Percentiles rank a stretch among this genome's conserved stretches.
Conservation (phyloP, 2,888 invertebrate genomes). For the Limnephilus marmoratus region DNA sequence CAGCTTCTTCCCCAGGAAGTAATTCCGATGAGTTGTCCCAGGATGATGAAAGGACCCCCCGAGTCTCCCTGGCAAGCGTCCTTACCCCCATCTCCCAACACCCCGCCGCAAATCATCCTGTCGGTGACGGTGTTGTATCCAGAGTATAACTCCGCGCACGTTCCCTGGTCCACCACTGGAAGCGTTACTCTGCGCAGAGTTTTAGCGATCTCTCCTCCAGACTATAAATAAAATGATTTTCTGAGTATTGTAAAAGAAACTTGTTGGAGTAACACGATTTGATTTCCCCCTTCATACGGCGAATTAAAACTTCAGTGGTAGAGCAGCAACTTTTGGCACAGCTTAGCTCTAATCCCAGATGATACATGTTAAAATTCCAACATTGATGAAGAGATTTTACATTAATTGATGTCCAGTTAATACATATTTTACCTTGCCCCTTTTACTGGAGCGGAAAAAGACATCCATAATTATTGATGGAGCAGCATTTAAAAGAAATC, state of each 20-base stretch:
- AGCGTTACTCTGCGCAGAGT: slow-evolving; percentile 72
- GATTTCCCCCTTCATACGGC: not conserved
- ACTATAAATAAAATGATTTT: slow-evolving; percentile 67
- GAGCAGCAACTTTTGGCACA: too few relatives aligned
- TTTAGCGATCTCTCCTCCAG: slow-evolving; percentile 70
- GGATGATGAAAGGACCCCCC: slow-evolving; percentile 77
- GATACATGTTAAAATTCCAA: not conserved
- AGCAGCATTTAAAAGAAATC: too few relatives aligned
- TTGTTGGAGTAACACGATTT: not conserved
- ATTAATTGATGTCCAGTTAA: too few relatives aligned
- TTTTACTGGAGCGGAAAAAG: too few relatives aligned
- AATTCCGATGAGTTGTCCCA: slow-evolving; percentile 74
- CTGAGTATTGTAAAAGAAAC: not conserved
- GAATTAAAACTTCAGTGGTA: not conserved
- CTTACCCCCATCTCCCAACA: slow-evolving; percentile 69
- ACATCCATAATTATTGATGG: too few relatives aligned
- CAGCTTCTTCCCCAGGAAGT: slow-evolving; percentile 80
- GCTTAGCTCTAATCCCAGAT: not conserved
- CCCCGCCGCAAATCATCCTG: slow-evolving; percentile 75
- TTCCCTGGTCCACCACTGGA: slow-evolving; percentile 71
- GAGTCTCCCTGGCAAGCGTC: slow-evolving; percentile 79
- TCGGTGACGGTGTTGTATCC: slow-evolving; percentile 70
- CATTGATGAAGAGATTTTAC: too few relatives aligned
- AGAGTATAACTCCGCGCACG: slow-evolving; percentile 72
- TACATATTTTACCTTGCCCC: too few relatives aligned